Evolutionary conservation across 2,113 vertebrate genomes (phyloP), one percentile per base, ranked within the genome.

Genomic region (Poecilia latipinna): DNA sequence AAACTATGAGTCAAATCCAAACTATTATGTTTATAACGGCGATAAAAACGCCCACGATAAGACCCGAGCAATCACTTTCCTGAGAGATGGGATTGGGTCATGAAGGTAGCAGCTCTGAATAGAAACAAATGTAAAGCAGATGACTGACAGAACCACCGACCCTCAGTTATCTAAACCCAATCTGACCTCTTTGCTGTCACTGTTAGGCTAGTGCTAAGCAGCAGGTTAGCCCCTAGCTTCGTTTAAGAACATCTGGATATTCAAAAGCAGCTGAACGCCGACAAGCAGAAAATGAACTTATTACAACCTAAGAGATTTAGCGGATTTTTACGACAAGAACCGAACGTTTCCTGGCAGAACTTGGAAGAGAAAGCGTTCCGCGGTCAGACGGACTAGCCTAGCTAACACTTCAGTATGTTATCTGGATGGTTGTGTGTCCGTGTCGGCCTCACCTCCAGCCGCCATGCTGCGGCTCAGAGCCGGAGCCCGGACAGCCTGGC

Each of bases 371-470:
- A 61, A 61, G 32, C 22, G 22, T 51, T 37, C 51, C 11, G 12
- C 51, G 24, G 51, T 28, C 68, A 26, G 37, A 51, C 29, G 8
- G n/a, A 61, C 8, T 57, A 57, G 51, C 51, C 51, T 31, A 75
- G 8, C 12, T 13, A 19, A 35, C 33, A 29, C 1, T 63, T 15
- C 17, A 24, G 35, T 51, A 3, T n/a, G 51, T n/a, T 17, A 19
- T 44, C 19, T 11, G 3, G 4, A n/a, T 12, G 13, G 22, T 17
- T 8, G 2, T n/a, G 28, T 12, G 42, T 29, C 19, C 10, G 26
- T 62, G 37, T n/a, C 3, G 31, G 29, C 0, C 90, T 92, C 69
- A 94, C 94, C 94, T 92, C 93, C 93, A 12, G 92, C 64, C 0
- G 93, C 71, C 92, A 94, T 93, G 17, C 90, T 39, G 63, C 91